Base-by-base conservation (phyloP, 2,888 invertebrate genomes). In the Galeruca laticollis region DNA sequence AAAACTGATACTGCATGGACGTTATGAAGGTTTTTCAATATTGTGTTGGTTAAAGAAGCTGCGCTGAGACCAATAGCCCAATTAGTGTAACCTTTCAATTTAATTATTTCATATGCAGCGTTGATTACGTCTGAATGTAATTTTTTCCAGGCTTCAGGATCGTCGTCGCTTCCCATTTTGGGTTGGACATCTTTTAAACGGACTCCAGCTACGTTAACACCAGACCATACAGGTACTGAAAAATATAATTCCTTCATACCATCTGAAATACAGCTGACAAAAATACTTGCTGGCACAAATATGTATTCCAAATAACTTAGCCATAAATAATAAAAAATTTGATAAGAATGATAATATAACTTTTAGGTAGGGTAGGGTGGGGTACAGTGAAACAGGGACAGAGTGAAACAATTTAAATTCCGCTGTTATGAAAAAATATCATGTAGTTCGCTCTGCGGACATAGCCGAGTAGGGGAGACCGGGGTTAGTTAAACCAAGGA, bases 121-220 rank as follows among this genome's bases (percentile, higher is more conserved):
- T 92, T 87, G 10, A 97, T 92, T 5, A 97, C 97, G 82, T 93
- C 89, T 72, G 89, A 90, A 86, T 97, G 97, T 10, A 95, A 84
- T 49, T 92, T 89, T 70, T 88, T 86, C 94, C 94, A 96, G 72
- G 92, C 89, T 83, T 96, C 96, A 0, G 89, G 86, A 84, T 97
- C 96, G 0, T 88, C 86, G 0, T 88, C 87, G 0, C 90, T 88
- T 47, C 96, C 96, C 67, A 95, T 88, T 52, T 88, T 86, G 20
- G 93, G 91, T 83, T 94, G 92, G 37, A 97, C 82, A 77, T 95
- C 95, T 75, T 90, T 89, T 68, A 97, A 88, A 3, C 93, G 89
- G 0, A 96, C 95, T 8, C 97, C 97, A 8, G 95, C 96, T 54
- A 97, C 90, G 85, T 96, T 97, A 21, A 96, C 96, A 11, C 95